Percentiles rank a stretch among this genome's conserved stretches.
Conservation (phyloP, 2,797 vertebrate genomes). For the Petrocephalus sullivani region DNA sequence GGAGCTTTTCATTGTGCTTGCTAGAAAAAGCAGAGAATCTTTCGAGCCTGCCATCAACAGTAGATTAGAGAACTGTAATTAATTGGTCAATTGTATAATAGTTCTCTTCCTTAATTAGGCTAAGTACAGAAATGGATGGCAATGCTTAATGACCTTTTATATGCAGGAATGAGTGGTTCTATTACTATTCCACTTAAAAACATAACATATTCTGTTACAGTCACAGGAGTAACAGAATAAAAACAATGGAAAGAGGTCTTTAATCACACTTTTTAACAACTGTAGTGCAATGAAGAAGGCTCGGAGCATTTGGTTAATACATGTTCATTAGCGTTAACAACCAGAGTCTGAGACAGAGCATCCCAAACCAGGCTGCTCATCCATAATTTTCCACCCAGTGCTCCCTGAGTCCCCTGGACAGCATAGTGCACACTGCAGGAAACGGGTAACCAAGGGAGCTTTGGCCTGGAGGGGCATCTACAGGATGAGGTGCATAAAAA, state of each 20-base stretch:
- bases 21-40: slow-evolving; percentile 51
- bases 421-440: background rate
- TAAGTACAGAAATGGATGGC: slow-evolving; percentile 45
- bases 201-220: slow-evolving; percentile 4
- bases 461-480: background rate
- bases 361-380: background rate
- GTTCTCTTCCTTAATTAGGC: slow-evolving; percentile 59
- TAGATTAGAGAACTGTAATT: slow-evolving; percentile 64
- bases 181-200: slow-evolving; percentile 27
- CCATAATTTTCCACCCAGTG: background rate
- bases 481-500: background rate
- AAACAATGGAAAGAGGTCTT: background rate
- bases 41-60: slow-evolving; percentile 46
- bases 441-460: background rate
- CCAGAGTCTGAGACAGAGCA: background rate
- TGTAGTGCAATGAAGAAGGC: background rate
- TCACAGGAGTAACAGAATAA: slow-evolving; percentile 10
- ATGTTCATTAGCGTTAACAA: background rate
- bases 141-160: slow-evolving; percentile 51
- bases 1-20: slow-evolving; percentile 56
- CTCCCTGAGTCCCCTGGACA: background rate
- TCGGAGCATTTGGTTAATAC: background rate
- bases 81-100: slow-evolving; percentile 68
- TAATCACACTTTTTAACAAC: slow-evolving; percentile 1
- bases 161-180: slow-evolving; percentile 33